Base-by-base conservation (phyloP, 1,140 invertebrate genomes). In the Homarus americanus region DNA sequence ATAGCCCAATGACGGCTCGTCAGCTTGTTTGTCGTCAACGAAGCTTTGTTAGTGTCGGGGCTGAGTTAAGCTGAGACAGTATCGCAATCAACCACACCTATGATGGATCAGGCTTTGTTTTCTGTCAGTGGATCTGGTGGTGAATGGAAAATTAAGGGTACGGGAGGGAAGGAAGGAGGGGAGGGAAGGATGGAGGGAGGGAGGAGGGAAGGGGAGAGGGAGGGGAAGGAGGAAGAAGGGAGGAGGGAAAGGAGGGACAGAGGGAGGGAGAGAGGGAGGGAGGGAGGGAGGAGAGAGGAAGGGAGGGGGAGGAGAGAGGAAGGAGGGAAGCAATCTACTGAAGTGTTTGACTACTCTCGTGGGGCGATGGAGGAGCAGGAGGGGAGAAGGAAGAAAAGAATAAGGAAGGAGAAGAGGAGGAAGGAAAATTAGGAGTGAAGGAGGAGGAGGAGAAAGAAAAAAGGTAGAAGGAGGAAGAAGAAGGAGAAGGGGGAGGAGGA, bases 1-100 rank as follows among this genome's bases (percentile, higher is more conserved):
- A 88, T 88, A 88, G 78, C 76, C 41, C 36, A 82, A 82, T 88
- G 86, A 88, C 86, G 86, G n/a, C n/a, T 78, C 82, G 76, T 53
- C 72, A 82, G 86, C 86, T 88, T 88, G 86, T 88, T 88, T 88
- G 86, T 88, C 83, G 83, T 86, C 83, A 86, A 76, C 72, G 83
- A 76, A 73, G 83, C 83, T 86, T 86, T 86, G 83, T 86, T 86
- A 86, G 83, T 86, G 83, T 86, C 83, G 83, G 36, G 83, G 15
- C 83, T 86, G 83, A 86, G 83, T 86, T 86, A 86, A 86, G 72
- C 72, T 40, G 69, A 53, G 83, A 86, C 83, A 34, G 69, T 86
- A 86, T 86, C 83, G 83, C 83, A 86, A 86, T 86, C 83, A 86
- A 36, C 83, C 83, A 86, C 82, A n/a, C 83, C 72, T 86, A 86